Conservation (phyloP, 64 coral and sea anemone species). For the Orbicella faveolata region DNA sequence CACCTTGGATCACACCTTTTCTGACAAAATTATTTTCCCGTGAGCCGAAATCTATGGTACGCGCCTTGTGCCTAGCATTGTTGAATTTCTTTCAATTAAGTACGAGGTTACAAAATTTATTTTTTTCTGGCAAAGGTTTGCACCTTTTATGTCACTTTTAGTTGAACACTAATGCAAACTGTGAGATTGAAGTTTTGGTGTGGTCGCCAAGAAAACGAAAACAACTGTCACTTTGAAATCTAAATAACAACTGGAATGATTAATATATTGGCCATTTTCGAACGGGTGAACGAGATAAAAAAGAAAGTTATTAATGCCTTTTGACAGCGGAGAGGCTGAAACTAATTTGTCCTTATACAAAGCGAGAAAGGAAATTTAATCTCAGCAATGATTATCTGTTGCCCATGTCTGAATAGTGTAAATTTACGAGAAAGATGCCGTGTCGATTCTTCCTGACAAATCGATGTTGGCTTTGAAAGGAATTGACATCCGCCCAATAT, state of each 20-base stretch:
- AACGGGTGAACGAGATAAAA: too few relatives aligned
- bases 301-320: too few relatives aligned
- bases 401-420: background rate
- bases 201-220: background rate
- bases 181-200: background rate
- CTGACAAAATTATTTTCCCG: too few relatives aligned
- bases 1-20: too few relatives aligned
- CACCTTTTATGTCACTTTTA: background rate
- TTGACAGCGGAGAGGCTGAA: too few relatives aligned
- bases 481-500: background rate
- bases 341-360: too few relatives aligned
- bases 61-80: too few relatives aligned
- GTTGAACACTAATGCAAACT: background rate
- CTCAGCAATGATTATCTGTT: background rate
- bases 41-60: too few relatives aligned
- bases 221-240: background rate
- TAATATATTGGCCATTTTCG: background rate
- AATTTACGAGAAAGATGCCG: background rate
- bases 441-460: background rate
- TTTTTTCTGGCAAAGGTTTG: background rate
- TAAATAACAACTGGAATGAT: conserved; percentile 6
- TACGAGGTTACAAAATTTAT: background rate
- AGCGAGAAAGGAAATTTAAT: background rate
- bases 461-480: conserved; percentile 30
- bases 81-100: background rate